Evolutionary conservation across 1,140 invertebrate genomes (phyloP), one percentile per base, ranked within the genome.

Genomic region (Mycetomoellerius zeteki): DNA sequence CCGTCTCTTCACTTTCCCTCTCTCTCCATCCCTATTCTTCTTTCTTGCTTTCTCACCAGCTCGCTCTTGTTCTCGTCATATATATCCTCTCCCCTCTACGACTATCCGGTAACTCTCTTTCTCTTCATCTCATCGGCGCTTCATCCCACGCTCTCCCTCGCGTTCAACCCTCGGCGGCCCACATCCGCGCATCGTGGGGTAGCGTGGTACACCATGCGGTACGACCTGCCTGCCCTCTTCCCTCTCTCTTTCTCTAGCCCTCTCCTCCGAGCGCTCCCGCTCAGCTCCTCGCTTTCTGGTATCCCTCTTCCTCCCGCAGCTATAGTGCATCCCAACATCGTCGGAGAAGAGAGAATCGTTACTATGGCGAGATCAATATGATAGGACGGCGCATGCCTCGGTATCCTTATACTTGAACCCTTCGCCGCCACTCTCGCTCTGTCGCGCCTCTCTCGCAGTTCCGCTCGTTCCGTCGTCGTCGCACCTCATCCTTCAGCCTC

Each of bases 341-440:
- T 89, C 88, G 85, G 93, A 94, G 94, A 94, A 94, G 94, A 95
- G 94, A 94, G 94, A 95, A 95, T 94, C 94, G 94, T 95, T 95
- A 95, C 94, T 95, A 95, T 94, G 93, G 93, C 93, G 93, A 95
- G 94, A 95, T 95, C 94, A 94, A 95, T 95, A 95, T 94, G 91
- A 94, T 94, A 92, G 89, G 86, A 94, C 89, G 75, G 94, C 94
- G 94, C 94, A 94, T 94, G 94, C 93, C 91, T 93, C 90, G 89
- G 82, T 88, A 92, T 91, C 87, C 92, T 89, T 91, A 92, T 92
- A 89, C 91, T 90, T 91, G 86, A 91, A 90, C 91, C 91, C 88
- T 89, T 89, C 87, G 86, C 69, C 69, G 12, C 87, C 82, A 75
- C 87, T 88, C 87, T 88, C 86, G 52, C 64, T 58, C 52, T 19